Evolutionary conservation across 2,888 invertebrate genomes (phyloP).

Genomic region (Caenorhabditis sulstoni): DNA sequence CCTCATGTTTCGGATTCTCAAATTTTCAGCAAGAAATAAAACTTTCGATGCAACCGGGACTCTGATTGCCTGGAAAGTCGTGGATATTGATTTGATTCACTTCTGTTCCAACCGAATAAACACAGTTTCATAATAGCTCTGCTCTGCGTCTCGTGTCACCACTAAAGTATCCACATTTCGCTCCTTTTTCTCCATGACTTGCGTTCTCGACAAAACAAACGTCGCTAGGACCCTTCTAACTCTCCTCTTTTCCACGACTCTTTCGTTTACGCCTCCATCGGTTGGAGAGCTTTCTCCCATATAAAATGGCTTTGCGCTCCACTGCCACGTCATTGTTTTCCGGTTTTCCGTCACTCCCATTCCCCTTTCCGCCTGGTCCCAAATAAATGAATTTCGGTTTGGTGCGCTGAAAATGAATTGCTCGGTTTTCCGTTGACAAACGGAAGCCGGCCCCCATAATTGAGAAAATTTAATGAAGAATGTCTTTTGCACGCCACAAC

Average conservation of each 20-base stretch:
- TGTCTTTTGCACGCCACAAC: conserved; percentile 7
- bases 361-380: too few species aligned
- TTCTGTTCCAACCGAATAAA: not conserved
- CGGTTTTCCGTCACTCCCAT: too few species aligned
- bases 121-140: too few species aligned
- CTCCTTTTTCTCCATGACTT: too few species aligned
- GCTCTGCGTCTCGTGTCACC: too few species aligned
- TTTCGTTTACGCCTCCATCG: not conserved
- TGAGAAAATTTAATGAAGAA: conserved; percentile 9
- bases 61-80: not conserved
- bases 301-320: not conserved
- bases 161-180: too few species aligned
- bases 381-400: not conserved
- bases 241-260: not conserved
- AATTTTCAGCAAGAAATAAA: conserved; percentile 34
- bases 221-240: not conserved
- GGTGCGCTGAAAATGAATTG: not conserved
- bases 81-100: not conserved
- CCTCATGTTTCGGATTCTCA: not conserved
- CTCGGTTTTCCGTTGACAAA: not conserved
- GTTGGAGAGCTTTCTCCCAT: not conserved
- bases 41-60: conserved; percentile 37
- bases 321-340: conserved; percentile 16
- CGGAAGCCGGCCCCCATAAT: not conserved
- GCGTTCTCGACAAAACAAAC: too few species aligned